A percentile compares a stretch with the other conserved stretches of the same genome.
Conservation (phyloP, 2,888 invertebrate genomes). For the Cerastis rubricosa region DNA sequence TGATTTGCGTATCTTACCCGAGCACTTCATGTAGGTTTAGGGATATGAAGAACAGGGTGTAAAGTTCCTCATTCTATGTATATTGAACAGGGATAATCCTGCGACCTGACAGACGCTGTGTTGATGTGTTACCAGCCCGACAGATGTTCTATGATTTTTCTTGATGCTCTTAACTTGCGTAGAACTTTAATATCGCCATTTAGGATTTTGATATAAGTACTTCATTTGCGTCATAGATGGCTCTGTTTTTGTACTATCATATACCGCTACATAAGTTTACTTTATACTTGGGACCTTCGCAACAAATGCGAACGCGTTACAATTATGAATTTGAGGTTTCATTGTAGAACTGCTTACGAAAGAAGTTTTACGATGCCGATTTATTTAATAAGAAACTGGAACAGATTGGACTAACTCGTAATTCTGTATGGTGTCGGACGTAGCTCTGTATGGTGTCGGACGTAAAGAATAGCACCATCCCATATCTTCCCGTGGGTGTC, state of each 20-base stretch:
- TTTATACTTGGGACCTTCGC: background rate
- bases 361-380: background rate
- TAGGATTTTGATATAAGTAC: background rate
- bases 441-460: too few relatives aligned
- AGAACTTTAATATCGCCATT: background rate
- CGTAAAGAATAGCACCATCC: too few relatives aligned
- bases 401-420: background rate
- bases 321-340: background rate
- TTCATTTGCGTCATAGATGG: background rate
- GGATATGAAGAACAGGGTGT: slow-evolving; percentile 1
- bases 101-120: background rate
- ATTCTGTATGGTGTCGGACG: too few relatives aligned
- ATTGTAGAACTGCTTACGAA: background rate
- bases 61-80: background rate
- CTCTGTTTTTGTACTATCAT: background rate
- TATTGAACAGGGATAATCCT: background rate
- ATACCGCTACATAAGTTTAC: background rate
- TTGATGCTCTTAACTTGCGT: background rate
- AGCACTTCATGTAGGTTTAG: background rate
- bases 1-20: background rate
- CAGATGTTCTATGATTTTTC: background rate
- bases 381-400: background rate
- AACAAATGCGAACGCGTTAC: background rate
- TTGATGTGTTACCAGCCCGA: background rate
- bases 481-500: too few relatives aligned